phyloP scores from a whole-genome alignment of 2,113 vertebrate genomes.

The Shinisaurus crocodilurus region DNA sequence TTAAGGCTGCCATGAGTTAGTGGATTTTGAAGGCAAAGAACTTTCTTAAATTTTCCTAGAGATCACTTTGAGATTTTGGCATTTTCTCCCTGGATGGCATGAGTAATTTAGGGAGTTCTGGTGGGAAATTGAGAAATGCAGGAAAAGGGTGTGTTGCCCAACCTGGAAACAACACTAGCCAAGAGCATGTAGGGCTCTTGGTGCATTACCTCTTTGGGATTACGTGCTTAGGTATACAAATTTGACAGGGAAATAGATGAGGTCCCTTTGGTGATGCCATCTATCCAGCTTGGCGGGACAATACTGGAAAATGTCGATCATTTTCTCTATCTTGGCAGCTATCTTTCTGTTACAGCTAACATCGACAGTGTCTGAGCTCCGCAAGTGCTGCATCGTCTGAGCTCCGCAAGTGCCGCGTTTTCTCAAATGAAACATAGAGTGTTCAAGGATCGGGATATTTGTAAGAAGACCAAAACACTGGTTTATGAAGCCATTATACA shows the following conservation, averaged over 20 bases:
- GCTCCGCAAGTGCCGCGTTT: too few relatives aligned
- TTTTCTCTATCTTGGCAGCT: too few relatives aligned
- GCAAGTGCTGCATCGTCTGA: too few relatives aligned
- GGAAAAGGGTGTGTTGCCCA: neutral
- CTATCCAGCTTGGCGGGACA: too few relatives aligned
- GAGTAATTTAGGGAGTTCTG: neutral
- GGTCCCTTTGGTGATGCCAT: too few relatives aligned
- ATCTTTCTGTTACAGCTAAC: too few relatives aligned
- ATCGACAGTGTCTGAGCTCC: too few relatives aligned
- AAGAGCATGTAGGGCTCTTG: neutral
- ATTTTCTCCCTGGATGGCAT: neutral
- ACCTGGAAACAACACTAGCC: neutral
- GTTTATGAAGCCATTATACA: too few relatives aligned
- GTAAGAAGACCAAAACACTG: too few relatives aligned
- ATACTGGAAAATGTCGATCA: too few relatives aligned
- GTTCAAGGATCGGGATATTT: too few relatives aligned
- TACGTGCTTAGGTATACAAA: rapidly evolving
- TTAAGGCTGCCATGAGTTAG: neutral
- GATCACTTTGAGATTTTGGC: neutral
- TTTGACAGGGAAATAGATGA: neutral
- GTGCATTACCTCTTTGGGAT: neutral
- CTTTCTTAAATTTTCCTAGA: neutral
- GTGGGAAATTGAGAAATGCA: neutral
- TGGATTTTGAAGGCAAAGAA: neutral
- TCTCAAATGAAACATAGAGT: too few relatives aligned